Evolutionary conservation across 2,113 vertebrate species (phyloP), one percentile per base, ranked within the genome.

Genomic region (Suricata suricatta): DNA sequence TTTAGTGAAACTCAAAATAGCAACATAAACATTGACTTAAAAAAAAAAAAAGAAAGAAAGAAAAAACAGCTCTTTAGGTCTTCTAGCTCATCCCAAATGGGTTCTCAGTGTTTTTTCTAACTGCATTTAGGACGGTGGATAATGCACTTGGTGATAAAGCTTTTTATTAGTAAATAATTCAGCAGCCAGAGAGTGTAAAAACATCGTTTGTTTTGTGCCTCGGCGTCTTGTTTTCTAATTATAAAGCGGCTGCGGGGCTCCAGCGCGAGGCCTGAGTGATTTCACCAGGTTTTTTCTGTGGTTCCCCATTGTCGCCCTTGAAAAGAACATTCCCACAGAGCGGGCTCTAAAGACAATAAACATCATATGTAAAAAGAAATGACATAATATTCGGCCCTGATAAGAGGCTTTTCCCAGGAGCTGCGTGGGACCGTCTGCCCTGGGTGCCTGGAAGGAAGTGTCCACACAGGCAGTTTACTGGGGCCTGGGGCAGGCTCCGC

Each of bases 361-460:
- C 31, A 97, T 23, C 68, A 2, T 80, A 90, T 93, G 96, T 92
- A 98, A 98, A 97, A 98, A 98, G 97, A 97, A 92, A 96, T 72
- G 94, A 97, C 97, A 97, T 95, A 96, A 93, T 96, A 91, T 74
- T 63, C 97, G 92, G 96, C 41, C 23, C 63, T 96, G 94, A 97
- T 74, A 54, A 95, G 98, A 91, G 96, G 95, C 17, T 83, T 98
- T 98, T 98, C 98, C 97, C 98, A 98, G 96, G 98, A 97, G 82
- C 93, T 94, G 72, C 85, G 72, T 97, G 98, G 97, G 98, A 97
- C 97, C 2, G 72, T 19, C 31, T 98, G 97, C 94, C 74, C 94
- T 93, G 97, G 97, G 98, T 96, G 98, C 97, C 98, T 98, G 99
- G 99, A 99, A 99, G 99, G 99, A 99, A 99, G 98, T 98, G 98